phyloP scores from a whole-genome alignment of 1,140 invertebrate genomes.

The Probaryconus sp. region DNA sequence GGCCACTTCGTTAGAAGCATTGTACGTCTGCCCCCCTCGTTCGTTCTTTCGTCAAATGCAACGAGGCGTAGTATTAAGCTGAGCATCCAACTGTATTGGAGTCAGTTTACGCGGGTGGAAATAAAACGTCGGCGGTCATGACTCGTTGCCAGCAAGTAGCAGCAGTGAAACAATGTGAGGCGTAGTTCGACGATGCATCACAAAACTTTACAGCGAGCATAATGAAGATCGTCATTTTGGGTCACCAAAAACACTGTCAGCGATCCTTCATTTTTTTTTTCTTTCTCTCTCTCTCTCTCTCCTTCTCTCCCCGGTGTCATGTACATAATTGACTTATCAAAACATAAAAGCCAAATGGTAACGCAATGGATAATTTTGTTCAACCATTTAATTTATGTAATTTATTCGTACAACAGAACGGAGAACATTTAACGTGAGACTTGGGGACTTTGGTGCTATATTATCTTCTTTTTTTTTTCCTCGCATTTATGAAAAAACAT shows the following conservation, averaged over 20 bases:
- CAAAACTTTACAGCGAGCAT: conserved; percentile 47
- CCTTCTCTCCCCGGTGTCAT: neutral
- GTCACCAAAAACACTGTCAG: conserved; percentile 20
- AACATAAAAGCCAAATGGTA: too few species aligned
- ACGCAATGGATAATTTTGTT: too few species aligned
- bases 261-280: conserved; percentile 18
- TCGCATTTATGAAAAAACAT: too few species aligned
- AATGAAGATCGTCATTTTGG: conserved; percentile 51
- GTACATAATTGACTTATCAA: too few species aligned
- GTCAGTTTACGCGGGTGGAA: conserved; percentile 62
- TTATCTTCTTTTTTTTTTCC: too few species aligned
- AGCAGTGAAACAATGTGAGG: conserved; percentile 50
- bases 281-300: conserved; percentile 14
- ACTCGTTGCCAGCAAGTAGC: conserved; percentile 58
- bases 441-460: too few species aligned
- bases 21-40: conserved; percentile 48
- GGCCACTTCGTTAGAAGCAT: conserved; percentile 60
- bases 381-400: too few species aligned
- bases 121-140: conserved; percentile 62
- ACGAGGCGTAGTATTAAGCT: conserved; percentile 62
- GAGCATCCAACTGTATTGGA: conserved; percentile 62
- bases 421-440: too few species aligned
- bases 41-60: conserved; percentile 63
- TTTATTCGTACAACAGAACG: neutral
- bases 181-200: conserved; percentile 31